These are phyloP conservation scores for Calephelis perditalis DNA, from an alignment of 2,888 invertebrate species.

Conservation along the genomic window DNA sequence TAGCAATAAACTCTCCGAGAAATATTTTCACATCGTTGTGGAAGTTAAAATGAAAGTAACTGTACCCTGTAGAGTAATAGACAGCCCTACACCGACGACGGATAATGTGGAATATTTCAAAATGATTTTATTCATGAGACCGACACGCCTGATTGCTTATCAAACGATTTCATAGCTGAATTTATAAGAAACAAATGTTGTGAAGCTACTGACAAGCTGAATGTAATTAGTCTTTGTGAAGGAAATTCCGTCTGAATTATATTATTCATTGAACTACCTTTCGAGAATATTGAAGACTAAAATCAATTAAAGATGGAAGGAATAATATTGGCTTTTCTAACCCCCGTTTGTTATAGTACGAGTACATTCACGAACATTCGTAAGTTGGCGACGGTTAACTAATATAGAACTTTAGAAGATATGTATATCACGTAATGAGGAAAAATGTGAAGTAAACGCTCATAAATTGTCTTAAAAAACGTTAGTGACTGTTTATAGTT, in stretches of 20 bases:
- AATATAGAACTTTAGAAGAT: no score
- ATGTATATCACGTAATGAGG: no score
- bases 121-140: constrained; percentile 68
- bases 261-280: constrained; percentile 21
- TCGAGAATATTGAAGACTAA: no score
- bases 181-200: constrained; percentile 35
- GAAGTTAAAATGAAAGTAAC: constrained; percentile 75
- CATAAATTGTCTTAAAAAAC: no score
- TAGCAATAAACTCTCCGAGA: constrained; percentile 68
- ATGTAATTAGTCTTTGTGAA: constrained; percentile 30
- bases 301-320: no score
- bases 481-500: no score
- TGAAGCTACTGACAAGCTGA: constrained; percentile 25
- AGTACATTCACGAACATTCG: no score
- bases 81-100: constrained; percentile 50
- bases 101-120: constrained; percentile 63
- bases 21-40: constrained; percentile 76
- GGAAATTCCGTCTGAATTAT: constrained; percentile 27
- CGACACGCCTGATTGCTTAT: constrained; percentile 48
- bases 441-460: no score
- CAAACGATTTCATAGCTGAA: constrained; percentile 42
- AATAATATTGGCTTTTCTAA: no score
- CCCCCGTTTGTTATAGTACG: no score
- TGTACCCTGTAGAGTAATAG: constrained; percentile 67
- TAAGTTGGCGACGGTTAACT: no score